Percentiles rank a stretch among this genome's conserved stretches.
Conservation (phyloP, 1,140 invertebrate genomes). For the Drosophila guanche region DNA sequence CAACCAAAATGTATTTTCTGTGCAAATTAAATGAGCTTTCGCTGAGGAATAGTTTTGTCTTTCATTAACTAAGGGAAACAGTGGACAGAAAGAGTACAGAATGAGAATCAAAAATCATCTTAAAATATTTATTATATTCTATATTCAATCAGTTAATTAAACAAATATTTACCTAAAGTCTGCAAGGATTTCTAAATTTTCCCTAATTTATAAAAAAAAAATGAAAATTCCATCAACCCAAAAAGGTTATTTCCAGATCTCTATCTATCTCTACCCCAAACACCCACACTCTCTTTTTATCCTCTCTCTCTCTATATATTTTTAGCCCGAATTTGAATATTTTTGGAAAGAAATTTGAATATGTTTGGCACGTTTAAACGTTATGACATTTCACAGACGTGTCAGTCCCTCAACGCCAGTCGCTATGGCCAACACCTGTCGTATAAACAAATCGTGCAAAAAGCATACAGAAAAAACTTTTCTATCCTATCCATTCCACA, state of each 20-base stretch:
- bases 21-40: conserved; percentile 64
- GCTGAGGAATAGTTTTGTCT: conserved; percentile 4
- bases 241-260: background rate
- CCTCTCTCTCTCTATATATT: conserved; percentile 1
- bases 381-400: conserved; percentile 83
- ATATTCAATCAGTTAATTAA: too few relatives aligned
- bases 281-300: background rate
- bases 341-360: conserved; percentile 58
- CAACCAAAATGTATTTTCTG: conserved; percentile 57
- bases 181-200: too few relatives aligned
- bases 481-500: conserved; percentile 39
- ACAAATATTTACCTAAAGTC: too few relatives aligned
- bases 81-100: too few relatives aligned
- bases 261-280: too few relatives aligned
- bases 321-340: conserved; percentile 55
- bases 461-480: conserved; percentile 17
- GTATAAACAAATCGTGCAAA: conserved; percentile 66
- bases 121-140: too few relatives aligned
- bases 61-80: conserved; percentile 29
- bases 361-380: conserved; percentile 81
- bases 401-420: conserved; percentile 72
- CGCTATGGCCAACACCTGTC: conserved; percentile 74
- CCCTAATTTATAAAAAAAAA: background rate
- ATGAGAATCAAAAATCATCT: too few relatives aligned
- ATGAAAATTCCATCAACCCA: background rate